Percentiles rank a stretch among this genome's conserved stretches.
Evolutionary conservation across 2,797 vertebrate genomes (phyloP).

Genomic region (Tadarida brasiliensis): DNA sequence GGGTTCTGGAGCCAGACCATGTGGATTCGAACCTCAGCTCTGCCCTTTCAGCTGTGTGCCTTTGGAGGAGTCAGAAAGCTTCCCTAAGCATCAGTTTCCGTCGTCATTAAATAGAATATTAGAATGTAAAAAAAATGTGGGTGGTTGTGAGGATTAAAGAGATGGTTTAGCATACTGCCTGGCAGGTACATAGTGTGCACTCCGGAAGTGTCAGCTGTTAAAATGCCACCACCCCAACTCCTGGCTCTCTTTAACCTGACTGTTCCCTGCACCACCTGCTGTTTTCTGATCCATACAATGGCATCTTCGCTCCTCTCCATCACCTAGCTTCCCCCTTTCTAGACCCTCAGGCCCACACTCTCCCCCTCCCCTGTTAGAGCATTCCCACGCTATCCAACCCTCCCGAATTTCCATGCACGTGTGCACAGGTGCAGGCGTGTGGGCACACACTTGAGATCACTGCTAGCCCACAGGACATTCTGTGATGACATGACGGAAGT

Average conservation of each 20-base stretch:
- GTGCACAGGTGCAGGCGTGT: not conserved
- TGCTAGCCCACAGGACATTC: not conserved
- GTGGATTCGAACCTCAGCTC: not conserved
- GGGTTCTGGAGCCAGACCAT: not conserved
- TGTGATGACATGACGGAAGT: not conserved
- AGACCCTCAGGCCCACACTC: not conserved
- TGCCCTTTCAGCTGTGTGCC: not conserved
- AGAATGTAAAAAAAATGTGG: not conserved
- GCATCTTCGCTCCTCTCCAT: not conserved
- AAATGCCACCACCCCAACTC: not conserved
- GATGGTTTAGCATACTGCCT: not conserved
- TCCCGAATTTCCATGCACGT: rapidly evolving
- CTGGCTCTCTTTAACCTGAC: not conserved
- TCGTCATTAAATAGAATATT: not conserved
- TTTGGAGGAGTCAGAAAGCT: constrained; percentile 2
- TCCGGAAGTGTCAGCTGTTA: not conserved
- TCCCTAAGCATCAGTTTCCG: not conserved
- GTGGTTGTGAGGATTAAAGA: not conserved
- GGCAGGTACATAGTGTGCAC: rapidly evolving
- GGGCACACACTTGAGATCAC: not conserved
- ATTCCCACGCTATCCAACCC: not conserved
- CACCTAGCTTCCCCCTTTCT: not conserved
- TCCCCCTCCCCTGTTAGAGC: no score
- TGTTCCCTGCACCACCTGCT: not conserved
- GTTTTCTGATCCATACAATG: not conserved